Evolutionary conservation across 2,113 vertebrate genomes (phyloP), one percentile per base, ranked within the genome.

Genomic region (Axis porcinus): DNA sequence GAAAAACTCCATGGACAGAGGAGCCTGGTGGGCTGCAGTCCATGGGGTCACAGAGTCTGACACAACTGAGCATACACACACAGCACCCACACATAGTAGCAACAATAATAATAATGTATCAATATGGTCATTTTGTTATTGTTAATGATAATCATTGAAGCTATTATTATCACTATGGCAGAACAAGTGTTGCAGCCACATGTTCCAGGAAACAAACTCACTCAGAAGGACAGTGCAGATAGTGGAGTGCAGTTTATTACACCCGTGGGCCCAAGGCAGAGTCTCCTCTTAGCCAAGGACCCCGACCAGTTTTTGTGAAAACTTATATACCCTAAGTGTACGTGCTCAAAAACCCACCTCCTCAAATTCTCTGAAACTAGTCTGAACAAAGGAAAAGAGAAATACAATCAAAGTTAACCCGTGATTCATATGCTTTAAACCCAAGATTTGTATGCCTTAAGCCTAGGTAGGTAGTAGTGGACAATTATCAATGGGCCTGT

Each of bases 221-320:
- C 2, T 74, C 67, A 40, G 67, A 40, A 74, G 67, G 19, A 74
- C n/a, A 13, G 1, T 1, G n/a, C 9, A 11, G 64, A 70, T 36
- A 36, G 64, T 5, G n/a, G 64, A 36, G 64, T 28, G 27, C 64
- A 36, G n/a, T 21, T 36, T 36, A 36, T 36, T 40, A 70, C 67
- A 70, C n/a, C 0, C 0, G 19, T 0, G 0, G n/a, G 19, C 67
- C 19, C 67, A 40, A 70, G n/a, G 19, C n/a, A 36, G n/a, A 19
- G 19, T 19, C 1, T 70, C 67, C 67, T 40, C 5, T 23, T 70
- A 70, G n/a, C 67, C n/a, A 70, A 12, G 67, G 67, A 70, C n/a
- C 67, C n/a, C 2, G 1, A 23, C 5, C 5, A 40, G 67, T 40
- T 40, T 40, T 40, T 40, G 10, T 70, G 67, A 23, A 70, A 70